phyloP scores from a whole-genome alignment of 2,113 vertebrate species.

The Gasterosteus nipponicus region DNA sequence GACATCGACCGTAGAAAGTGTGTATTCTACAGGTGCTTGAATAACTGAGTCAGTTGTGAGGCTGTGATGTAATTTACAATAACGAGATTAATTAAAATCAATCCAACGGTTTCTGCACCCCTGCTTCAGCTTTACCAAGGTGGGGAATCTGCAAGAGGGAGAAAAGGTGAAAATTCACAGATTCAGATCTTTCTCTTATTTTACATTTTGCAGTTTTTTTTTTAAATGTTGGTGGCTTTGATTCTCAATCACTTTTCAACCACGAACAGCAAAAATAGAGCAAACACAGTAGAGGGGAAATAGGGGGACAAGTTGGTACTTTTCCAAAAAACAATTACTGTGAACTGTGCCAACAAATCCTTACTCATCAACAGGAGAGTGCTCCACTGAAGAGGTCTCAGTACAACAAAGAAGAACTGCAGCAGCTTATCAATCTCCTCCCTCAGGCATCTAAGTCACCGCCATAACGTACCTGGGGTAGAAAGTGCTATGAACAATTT shows the following conservation, averaged over 20 bases:
- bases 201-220: constrained; percentile 2
- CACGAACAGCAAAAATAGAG: constrained; percentile 40
- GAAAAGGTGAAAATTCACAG: background rate
- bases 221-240: background rate
- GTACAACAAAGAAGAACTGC: constrained; percentile 25
- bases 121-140: background rate
- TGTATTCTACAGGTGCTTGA: constrained; percentile 12
- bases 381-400: constrained; percentile 14
- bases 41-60: background rate
- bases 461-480: background rate
- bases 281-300: constrained; percentile 23
- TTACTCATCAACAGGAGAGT: constrained; percentile 19
- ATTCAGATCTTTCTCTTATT: background rate
- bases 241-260: background rate
- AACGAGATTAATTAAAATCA: background rate
- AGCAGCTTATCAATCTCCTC: constrained; percentile 12
- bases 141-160: background rate
- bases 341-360: constrained; percentile 42
- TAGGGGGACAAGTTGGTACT: background rate
- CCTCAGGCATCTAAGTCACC: background rate
- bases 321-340: constrained; percentile 27
- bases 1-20: background rate
- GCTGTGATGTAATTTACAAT: background rate
- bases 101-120: constrained; percentile 26
- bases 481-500: background rate